These are phyloP conservation scores for Merops nubicus DNA, from an alignment of 2,113 vertebrate species.

Conservation along the genomic window DNA sequence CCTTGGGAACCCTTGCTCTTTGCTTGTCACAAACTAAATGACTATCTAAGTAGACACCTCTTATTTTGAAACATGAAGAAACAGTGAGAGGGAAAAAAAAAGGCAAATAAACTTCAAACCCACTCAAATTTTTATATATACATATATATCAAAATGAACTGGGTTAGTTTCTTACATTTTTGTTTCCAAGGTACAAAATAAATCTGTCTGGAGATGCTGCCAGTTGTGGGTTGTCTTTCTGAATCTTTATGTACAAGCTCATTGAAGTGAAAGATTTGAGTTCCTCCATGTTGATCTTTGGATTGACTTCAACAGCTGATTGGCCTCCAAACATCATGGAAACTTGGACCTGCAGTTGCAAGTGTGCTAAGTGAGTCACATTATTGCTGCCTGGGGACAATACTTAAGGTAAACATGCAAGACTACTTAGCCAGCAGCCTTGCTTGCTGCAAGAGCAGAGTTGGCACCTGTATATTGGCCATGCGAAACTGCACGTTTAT, in stretches of 20 bases:
- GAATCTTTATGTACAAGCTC: constrained; percentile 86
- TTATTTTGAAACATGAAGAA: neutral
- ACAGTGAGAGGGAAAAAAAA: neutral
- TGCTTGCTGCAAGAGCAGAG: neutral
- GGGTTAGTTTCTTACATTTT: constrained; percentile 80
- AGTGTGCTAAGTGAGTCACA: neutral
- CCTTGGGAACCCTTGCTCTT: neutral
- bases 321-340: constrained; percentile 96
- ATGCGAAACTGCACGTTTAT: neutral
- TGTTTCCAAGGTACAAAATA: constrained; percentile 92
- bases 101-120: neutral
- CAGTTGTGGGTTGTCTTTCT: constrained; percentile 78
- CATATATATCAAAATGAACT: neutral
- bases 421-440: neutral
- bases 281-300: constrained; percentile 86
- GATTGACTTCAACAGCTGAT: constrained; percentile 90
- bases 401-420: neutral
- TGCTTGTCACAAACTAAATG: neutral
- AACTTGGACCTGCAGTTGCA: constrained; percentile 87
- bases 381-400: neutral
- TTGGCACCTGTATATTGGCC: neutral
- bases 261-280: constrained; percentile 92
- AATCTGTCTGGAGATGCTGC: constrained; percentile 86
- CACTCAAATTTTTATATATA: neutral
- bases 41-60: neutral